Evolutionary conservation across 2,113 vertebrate species (phyloP).

Genomic region (Paramormyrops kingsleyae): DNA sequence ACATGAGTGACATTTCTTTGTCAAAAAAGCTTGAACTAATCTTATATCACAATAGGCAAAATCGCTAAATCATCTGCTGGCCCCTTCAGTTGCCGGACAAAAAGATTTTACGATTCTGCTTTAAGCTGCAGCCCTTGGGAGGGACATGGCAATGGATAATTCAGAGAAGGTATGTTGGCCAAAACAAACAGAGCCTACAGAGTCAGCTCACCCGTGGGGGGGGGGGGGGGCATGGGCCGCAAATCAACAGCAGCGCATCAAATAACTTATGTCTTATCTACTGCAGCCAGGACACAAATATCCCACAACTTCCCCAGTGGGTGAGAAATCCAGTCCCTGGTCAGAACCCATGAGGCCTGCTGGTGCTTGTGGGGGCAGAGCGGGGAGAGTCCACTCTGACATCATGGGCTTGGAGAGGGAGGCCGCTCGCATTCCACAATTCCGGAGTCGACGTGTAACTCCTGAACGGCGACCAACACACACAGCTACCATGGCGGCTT

Average conservation of each 20-base stretch:
- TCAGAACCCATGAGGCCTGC: neutral
- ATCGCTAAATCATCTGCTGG: slow-evolving; percentile 33
- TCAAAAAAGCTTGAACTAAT: slow-evolving; percentile 43
- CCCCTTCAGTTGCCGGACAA: neutral
- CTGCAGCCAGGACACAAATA: neutral
- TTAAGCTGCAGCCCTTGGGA: slow-evolving; percentile 42
- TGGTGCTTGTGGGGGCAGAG: slow-evolving; percentile 21
- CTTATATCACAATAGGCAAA: slow-evolving; percentile 47
- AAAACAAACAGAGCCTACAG: slow-evolving; percentile 49
- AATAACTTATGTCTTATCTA: slow-evolving; percentile 34
- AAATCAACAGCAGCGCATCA: slow-evolving; percentile 40
- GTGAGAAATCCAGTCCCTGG: neutral
- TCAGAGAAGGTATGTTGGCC: slow-evolving; percentile 46
- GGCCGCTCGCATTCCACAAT: slow-evolving; percentile 26
- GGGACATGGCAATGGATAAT: slow-evolving; percentile 47
- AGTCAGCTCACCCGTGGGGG: slow-evolving; percentile 33
- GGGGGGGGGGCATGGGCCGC: slow-evolving; percentile 43
- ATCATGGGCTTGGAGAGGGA: slow-evolving; percentile 34
- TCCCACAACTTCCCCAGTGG: neutral
- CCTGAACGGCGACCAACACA: slow-evolving; percentile 27
- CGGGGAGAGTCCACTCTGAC: slow-evolving; percentile 32
- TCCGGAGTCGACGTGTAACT: slow-evolving; percentile 25
- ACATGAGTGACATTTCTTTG: slow-evolving; percentile 51
- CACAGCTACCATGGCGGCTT: slow-evolving; percentile 14
- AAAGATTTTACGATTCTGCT: slow-evolving; percentile 42